Evolutionary conservation across 2,797 vertebrate genomes (phyloP), one percentile per base, ranked within the genome.

Genomic region (Nannoperca obscura): DNA sequence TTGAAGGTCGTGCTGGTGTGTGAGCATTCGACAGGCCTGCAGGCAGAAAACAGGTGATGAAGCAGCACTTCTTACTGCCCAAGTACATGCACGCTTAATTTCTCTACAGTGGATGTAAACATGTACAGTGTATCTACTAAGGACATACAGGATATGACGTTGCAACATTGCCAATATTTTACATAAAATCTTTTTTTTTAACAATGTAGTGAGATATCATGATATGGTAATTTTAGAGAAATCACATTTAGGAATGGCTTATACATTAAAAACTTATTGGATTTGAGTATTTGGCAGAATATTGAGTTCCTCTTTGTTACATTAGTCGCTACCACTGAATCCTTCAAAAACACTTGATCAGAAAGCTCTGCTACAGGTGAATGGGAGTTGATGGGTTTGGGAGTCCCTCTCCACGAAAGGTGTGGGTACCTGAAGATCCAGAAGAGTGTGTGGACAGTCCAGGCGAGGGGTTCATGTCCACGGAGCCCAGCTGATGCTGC

Each of bases 1-100:
- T 99, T n/a, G 98, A 98, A 5, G 98, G 98, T 84, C 98, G 96
- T 80, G 97, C 97, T 74, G 98, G 98, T 46, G 97, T 99, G 91
- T 98, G 97, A 60, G 97, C 97, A 90, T 97, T 99, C 17, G 97
- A 96, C 76, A 99, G 93, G 89, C 97, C 98, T 99, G 91, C 74
- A 69, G 17, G 79, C 24, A 86, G 22, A 76, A 71, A 54, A 58
- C 0, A 14, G 34, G 10, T 62, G 10, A 79, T 22, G 8, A 63
- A 54, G 63, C 52, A 72, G 44, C n/a, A 65, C 19, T 47, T 30
- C 46, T 11, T 49, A 11, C n/a, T 72, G 19, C 58, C 12, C 50
- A 64, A 50, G 15, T 20, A n/a, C 32, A 70, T 34, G 9, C 40
- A 32, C 27, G 49, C 50, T 49, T 20, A 0, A 71, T 38, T 72